Percentiles rank a stretch among this genome's conserved stretches.
phyloP scores from a whole-genome alignment of 2,888 invertebrate genomes.

The Eutolmus rufibarbis region DNA sequence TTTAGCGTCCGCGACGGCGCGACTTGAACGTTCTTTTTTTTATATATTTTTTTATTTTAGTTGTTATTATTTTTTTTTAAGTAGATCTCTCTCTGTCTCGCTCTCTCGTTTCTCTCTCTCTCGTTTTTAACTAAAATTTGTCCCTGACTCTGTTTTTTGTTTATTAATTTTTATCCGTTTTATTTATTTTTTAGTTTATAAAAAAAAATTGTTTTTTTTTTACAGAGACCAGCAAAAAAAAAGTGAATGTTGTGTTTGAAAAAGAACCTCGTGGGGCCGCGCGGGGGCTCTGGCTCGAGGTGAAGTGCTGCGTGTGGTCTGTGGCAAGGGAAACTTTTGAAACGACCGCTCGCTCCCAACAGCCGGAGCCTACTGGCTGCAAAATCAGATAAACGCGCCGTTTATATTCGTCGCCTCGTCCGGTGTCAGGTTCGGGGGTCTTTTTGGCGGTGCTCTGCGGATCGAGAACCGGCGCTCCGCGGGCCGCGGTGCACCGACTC shows the following conservation, averaged over 20 bases:
- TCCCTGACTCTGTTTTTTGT: too few relatives aligned
- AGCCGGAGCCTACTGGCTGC: constrained; percentile 41
- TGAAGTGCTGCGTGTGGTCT: not conserved
- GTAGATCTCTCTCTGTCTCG: too few relatives aligned
- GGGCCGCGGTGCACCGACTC: not conserved
- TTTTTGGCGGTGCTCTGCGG: constrained; percentile 30
- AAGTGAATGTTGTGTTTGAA: too few relatives aligned
- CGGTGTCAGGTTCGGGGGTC: constrained; percentile 42
- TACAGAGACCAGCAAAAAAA: too few relatives aligned
- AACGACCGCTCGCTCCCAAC: constrained; percentile 38
- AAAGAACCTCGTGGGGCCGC: too few relatives aligned
- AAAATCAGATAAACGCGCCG: constrained; percentile 33
- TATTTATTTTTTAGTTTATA: too few relatives aligned
- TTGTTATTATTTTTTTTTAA: not conserved
- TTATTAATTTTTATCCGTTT: too few relatives aligned
- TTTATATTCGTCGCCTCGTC: constrained; percentile 33
- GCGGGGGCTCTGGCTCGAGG: not conserved
- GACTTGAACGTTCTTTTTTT: not conserved
- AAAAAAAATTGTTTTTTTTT: too few relatives aligned
- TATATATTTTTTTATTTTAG: not conserved
- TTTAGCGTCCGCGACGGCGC: not conserved
- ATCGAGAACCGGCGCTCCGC: not conserved
- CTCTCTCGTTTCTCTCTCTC: too few relatives aligned
- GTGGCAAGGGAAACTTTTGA: not conserved
- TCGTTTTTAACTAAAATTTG: too few relatives aligned